Base-by-base conservation (phyloP, 2,888 invertebrate genomes). In the Sesia bembeciformis region DNA sequence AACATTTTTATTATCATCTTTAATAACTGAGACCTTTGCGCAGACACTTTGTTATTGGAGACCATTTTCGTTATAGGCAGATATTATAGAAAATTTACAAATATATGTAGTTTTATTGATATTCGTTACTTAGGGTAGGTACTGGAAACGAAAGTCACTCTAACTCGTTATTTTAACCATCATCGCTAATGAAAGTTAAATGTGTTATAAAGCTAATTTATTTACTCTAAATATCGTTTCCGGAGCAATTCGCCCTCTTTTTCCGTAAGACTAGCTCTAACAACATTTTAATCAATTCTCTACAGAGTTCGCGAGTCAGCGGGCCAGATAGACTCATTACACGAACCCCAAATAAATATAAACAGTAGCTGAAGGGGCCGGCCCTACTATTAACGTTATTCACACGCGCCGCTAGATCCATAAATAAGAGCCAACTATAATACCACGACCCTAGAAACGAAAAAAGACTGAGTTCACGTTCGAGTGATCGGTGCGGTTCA, bases 231-330 rank as follows among this genome's bases (percentile, higher is more conserved):
- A 80, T 80, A 78, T 82, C 76, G 74, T 69, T 75, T 73, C 70
- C 73, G 62, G 64, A 64, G 70, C 74, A 76, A 78, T 80, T 74
- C 70, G 74, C 71, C 74, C 86, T 81, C 83, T 40, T 74, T 73
- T 84, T 84, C 81, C 83, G 76, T 80, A 72, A 84, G 81, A 82
- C 82, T 84, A 84, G 72, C 73, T 76, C 81, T 85, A 88, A 88
- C 87, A 85, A 86, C 84, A 81, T 88, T 88, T 87, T 87, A 88
- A 88, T 88, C 88, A 88, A 88, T 88, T 88, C 84, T 86, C 81
- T 79, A 81, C 87, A 87, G 85, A 82, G 84, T 85, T 86, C 76
- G 84, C 88, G 88, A 86, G 84, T 86, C 87, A 85, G 78, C 83
- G 86, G 84, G 78, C 76, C 77, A 84, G 86, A 87, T 84, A 86